phyloP scores from a whole-genome alignment of 2,113 vertebrate genomes.

The Microtus richardsoni region DNA sequence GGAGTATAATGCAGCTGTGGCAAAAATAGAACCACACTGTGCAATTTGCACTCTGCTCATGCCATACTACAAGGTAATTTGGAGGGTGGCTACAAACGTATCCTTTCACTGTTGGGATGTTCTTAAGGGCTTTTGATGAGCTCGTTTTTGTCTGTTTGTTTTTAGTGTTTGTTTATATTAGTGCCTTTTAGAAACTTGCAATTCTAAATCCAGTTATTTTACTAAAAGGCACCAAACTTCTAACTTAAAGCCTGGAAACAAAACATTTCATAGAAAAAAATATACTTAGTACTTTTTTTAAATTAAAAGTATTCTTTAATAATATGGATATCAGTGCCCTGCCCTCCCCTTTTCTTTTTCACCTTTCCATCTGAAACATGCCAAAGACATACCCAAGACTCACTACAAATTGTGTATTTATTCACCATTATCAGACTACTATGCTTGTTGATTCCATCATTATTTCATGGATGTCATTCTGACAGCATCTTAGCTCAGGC shows the following conservation, averaged over 20 bases:
- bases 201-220: background rate
- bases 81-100: background rate
- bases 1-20: constrained; percentile 92
- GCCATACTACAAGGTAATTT: constrained; percentile 95
- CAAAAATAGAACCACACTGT: constrained; percentile 91
- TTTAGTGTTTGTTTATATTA: background rate
- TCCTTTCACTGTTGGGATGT: background rate
- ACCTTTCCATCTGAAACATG: background rate
- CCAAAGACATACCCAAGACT: background rate
- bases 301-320: constrained; percentile 36
- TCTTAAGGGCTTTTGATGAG: background rate
- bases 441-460: background rate
- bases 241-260: background rate
- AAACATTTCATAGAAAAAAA: background rate
- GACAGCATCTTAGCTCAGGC: background rate
- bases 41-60: constrained; percentile 96
- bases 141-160: background rate
- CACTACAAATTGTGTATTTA: background rate
- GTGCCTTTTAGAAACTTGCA: background rate
- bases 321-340: background rate
- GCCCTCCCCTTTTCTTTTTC: background rate
- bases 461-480: background rate
- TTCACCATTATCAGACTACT: background rate
- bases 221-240: background rate
- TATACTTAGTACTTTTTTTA: background rate